A percentile compares a stretch with the other conserved stretches of the same genome.
phyloP scores from a whole-genome alignment of 2,797 vertebrate species.

The Eulemur mongoz region DNA sequence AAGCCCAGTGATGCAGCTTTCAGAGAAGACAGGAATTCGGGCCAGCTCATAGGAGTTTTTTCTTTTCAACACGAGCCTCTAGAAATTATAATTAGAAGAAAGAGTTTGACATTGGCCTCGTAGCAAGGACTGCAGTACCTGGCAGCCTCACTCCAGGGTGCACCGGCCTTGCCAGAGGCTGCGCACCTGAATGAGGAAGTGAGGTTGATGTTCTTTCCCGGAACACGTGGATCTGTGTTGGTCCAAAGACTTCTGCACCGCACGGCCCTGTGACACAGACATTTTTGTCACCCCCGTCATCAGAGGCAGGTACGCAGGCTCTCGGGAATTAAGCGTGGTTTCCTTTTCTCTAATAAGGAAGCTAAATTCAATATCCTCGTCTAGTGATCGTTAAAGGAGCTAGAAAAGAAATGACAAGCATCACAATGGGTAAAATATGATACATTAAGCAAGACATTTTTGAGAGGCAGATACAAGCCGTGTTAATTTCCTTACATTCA shows the following conservation, averaged over 20 bases:
- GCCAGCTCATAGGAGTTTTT: background rate
- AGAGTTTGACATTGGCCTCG: background rate
- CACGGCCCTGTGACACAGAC: background rate
- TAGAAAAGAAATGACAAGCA: background rate
- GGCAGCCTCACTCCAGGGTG: accelerated
- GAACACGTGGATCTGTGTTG: background rate
- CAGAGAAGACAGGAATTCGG: background rate
- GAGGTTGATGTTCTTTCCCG: background rate
- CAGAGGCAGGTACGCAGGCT: background rate
- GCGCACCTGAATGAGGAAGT: background rate
- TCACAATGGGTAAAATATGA: background rate
- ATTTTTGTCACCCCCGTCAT: background rate
- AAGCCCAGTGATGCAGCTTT: background rate
- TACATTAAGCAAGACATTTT: background rate
- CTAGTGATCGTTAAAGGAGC: background rate
- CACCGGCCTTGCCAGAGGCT: background rate
- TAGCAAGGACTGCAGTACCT: background rate
- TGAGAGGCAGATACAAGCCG: background rate
- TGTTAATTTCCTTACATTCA: background rate
- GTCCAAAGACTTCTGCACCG: background rate
- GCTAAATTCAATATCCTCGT: background rate
- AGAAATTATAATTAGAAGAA: background rate
- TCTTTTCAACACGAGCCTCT: background rate
- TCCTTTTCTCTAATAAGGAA: background rate
- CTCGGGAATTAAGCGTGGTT: background rate